Conservation (phyloP, 2,888 invertebrate genomes). For the Criorhina ranunculi region DNA sequence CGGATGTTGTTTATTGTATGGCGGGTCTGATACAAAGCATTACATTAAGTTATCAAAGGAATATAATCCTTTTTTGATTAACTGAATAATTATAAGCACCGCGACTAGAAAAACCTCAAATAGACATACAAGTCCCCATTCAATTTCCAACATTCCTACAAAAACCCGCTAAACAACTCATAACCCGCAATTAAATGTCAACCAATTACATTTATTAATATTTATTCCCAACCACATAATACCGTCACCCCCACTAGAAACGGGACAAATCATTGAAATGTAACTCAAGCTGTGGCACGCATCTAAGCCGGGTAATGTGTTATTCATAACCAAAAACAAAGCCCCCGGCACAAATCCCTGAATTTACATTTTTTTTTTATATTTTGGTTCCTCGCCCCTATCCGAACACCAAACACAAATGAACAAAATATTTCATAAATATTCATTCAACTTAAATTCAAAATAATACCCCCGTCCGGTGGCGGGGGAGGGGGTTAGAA, state of each 20-base stretch:
- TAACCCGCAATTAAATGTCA: slow-evolving; percentile 16
- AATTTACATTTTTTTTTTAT: slow-evolving; percentile 31
- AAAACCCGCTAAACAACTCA: neutral
- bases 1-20: too few species aligned
- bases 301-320: slow-evolving; percentile 39
- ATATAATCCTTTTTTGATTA: too few species aligned
- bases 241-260: neutral
- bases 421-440: slow-evolving; percentile 51
- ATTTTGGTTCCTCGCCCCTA: slow-evolving; percentile 10
- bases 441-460: slow-evolving; percentile 53
- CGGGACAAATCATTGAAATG: neutral
- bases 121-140: too few species aligned
- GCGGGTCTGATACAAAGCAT: too few species aligned
- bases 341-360: slow-evolving; percentile 9
- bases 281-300: slow-evolving; percentile 10
- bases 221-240: slow-evolving; percentile 13
- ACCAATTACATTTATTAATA: slow-evolving; percentile 25
- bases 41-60: too few species aligned
- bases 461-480: slow-evolving; percentile 20
- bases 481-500: neutral
- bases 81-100: too few species aligned
- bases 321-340: slow-evolving; percentile 43
- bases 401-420: slow-evolving; percentile 5
- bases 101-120: too few species aligned
- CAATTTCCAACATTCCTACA: neutral